These are phyloP conservation scores for Brachionus rotundiformis DNA, from an alignment of 1,140 invertebrate genomes.

Conservation along the genomic window DNA sequence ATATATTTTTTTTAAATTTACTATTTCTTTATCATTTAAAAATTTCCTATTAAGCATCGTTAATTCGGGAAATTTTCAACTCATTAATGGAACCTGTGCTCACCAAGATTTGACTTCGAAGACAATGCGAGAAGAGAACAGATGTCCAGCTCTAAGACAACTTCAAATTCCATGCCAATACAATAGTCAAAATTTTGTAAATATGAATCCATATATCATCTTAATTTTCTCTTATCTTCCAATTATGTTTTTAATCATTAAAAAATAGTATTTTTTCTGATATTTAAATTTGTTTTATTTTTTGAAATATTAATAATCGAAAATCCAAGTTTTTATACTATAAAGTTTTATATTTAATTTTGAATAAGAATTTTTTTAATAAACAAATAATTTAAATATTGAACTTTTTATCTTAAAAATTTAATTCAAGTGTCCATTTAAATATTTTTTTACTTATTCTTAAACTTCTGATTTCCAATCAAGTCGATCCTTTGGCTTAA, in stretches of 20 bases:
- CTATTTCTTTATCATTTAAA: not conserved
- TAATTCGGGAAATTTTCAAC: constrained; percentile 64
- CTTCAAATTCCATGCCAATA: constrained; percentile 26
- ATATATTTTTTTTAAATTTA: not conserved
- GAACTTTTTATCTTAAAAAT: too few relatives aligned
- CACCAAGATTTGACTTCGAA: constrained; percentile 58
- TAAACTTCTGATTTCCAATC: too few relatives aligned
- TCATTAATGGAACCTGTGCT: constrained; percentile 65
- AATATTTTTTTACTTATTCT: too few relatives aligned
- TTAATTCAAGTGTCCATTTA: too few relatives aligned
- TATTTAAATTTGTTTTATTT: too few relatives aligned
- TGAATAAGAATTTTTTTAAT: too few relatives aligned
- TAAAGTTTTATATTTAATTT: too few relatives aligned
- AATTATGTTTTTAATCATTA: not conserved
- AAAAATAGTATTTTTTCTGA: too few relatives aligned
- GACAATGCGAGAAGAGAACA: constrained; percentile 59
- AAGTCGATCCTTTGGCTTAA: too few relatives aligned
- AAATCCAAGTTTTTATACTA: too few relatives aligned
- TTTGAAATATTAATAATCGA: too few relatives aligned
- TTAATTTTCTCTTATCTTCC: not conserved
- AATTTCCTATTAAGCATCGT: constrained; percentile 60
- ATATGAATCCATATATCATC: not conserved
- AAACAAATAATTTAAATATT: too few relatives aligned
- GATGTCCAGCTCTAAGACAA: constrained; percentile 57
- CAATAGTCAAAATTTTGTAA: not conserved